phyloP scores from a whole-genome alignment of 2,888 invertebrate species.

The Exocentrus adspersus region DNA sequence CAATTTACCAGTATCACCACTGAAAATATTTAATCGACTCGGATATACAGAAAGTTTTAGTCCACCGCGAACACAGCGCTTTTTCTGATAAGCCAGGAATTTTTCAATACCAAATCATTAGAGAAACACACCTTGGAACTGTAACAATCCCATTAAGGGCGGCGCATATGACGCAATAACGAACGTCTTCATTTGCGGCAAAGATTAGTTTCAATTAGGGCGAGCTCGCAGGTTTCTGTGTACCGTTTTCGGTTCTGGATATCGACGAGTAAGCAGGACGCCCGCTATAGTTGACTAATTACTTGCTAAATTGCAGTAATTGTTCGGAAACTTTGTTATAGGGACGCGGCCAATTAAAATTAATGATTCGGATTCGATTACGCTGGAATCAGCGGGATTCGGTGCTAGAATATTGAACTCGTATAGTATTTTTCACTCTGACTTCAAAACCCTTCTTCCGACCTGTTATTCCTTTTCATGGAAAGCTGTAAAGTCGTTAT shows the following conservation, averaged over 20 bases:
- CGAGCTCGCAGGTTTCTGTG: constrained; percentile 29
- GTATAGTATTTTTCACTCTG: too few relatives aligned
- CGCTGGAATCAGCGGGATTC: constrained; percentile 51
- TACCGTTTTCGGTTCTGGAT: constrained; percentile 38
- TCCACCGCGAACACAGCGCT: too few relatives aligned
- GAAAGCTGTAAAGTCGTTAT: neutral
- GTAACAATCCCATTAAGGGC: constrained; percentile 42
- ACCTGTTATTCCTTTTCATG: neutral
- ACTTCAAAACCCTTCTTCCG: too few relatives aligned
- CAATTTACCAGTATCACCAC: neutral
- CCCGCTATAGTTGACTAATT: constrained; percentile 52
- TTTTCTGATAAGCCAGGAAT: neutral
- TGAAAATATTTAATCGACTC: neutral
- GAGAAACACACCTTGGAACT: constrained; percentile 25
- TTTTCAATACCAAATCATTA: neutral
- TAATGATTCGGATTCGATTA: constrained; percentile 56
- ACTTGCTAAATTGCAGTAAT: constrained; percentile 53
- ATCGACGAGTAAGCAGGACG: constrained; percentile 37
- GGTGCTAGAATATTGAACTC: constrained; percentile 45
- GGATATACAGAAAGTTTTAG: too few relatives aligned
- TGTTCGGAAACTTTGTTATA: constrained; percentile 51
- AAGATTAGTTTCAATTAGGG: constrained; percentile 32
- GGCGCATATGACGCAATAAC: constrained; percentile 30
- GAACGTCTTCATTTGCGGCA: constrained; percentile 40
- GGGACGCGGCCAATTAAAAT: constrained; percentile 57